phyloP scores from a whole-genome alignment of 2,113 vertebrate genomes.

The Corvus cornix region DNA sequence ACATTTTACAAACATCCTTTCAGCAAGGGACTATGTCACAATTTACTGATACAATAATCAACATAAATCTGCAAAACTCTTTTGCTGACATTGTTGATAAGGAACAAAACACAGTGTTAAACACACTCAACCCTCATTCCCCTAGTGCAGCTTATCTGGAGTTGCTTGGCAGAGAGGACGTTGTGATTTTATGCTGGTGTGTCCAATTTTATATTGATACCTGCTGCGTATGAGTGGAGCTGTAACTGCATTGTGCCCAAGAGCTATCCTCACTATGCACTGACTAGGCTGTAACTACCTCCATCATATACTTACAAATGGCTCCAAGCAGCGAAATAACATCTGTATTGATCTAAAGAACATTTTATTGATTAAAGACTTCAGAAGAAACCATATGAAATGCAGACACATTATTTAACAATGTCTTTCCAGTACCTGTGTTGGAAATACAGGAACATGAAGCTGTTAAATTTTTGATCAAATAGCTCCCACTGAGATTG shows the following conservation, averaged over 20 bases:
- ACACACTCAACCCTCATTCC: not conserved
- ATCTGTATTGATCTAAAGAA: conserved; percentile 74
- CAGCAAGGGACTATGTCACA: not conserved
- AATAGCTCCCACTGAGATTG: not conserved
- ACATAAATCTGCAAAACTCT: conserved; percentile 39
- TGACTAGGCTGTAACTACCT: not conserved
- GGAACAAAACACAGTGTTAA: not conserved
- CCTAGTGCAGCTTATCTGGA: conserved; percentile 1
- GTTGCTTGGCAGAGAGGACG: not conserved
- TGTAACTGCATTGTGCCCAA: not conserved
- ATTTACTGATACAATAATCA: conserved; percentile 39
- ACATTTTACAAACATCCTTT: conserved; percentile 20
- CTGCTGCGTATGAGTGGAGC: not conserved
- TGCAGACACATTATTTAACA: conserved; percentile 61
- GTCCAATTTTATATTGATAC: conserved; percentile 1
- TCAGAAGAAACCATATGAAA: conserved; percentile 61
- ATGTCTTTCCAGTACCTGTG: conserved; percentile 20
- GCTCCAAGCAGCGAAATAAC: conserved; percentile 66
- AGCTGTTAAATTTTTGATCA: conserved; percentile 38
- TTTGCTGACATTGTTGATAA: conserved; percentile 15
- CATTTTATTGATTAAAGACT: conserved; percentile 72
- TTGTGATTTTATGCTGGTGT: conserved; percentile 1
- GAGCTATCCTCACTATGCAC: not conserved
- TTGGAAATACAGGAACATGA: not conserved
- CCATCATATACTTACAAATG: conserved; percentile 29